Evolutionary conservation across 1,140 invertebrate genomes (phyloP).

Genomic region (Drosophila kohkoa): DNA sequence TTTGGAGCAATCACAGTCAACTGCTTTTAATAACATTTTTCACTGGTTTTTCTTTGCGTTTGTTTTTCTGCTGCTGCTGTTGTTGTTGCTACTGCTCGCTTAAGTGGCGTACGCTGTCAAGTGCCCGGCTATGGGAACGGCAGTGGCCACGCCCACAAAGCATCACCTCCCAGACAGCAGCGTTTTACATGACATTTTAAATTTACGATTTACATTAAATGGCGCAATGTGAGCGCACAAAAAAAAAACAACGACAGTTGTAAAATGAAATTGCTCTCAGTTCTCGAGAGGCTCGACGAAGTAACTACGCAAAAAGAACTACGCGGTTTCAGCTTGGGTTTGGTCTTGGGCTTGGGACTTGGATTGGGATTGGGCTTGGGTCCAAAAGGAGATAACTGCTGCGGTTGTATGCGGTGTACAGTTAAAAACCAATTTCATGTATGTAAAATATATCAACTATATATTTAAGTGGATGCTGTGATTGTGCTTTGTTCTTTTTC

Average conservation of each 20-base stretch:
- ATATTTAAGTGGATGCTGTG: constrained; percentile 75
- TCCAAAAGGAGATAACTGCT: constrained; percentile 35
- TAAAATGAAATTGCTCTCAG: constrained; percentile 80
- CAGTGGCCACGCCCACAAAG: constrained; percentile 55
- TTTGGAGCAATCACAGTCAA: constrained; percentile 66
- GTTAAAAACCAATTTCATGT: constrained; percentile 82
- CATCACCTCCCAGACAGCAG: constrained; percentile 47
- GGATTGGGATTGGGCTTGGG: background rate
- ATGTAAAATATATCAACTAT: constrained; percentile 83
- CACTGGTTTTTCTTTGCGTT: constrained; percentile 55
- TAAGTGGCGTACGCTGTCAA: constrained; percentile 71
- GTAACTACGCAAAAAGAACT: constrained; percentile 17
- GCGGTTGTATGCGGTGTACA: constrained; percentile 64
- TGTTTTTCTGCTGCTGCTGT: constrained; percentile 27
- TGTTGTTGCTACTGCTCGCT: constrained; percentile 42
- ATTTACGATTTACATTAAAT: constrained; percentile 83
- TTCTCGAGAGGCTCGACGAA: constrained; percentile 38
- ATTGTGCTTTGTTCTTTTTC: constrained; percentile 40
- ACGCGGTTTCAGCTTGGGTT: background rate
- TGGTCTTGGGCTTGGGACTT: background rate
- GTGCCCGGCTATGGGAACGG: constrained; percentile 31
- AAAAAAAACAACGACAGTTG: constrained; percentile 75
- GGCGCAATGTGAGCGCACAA: constrained; percentile 71
- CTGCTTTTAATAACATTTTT: constrained; percentile 81
- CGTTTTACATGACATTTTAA: constrained; percentile 82